phyloP scores from a whole-genome alignment of 2,113 vertebrate species.

The Aspidoscelis tigris region DNA sequence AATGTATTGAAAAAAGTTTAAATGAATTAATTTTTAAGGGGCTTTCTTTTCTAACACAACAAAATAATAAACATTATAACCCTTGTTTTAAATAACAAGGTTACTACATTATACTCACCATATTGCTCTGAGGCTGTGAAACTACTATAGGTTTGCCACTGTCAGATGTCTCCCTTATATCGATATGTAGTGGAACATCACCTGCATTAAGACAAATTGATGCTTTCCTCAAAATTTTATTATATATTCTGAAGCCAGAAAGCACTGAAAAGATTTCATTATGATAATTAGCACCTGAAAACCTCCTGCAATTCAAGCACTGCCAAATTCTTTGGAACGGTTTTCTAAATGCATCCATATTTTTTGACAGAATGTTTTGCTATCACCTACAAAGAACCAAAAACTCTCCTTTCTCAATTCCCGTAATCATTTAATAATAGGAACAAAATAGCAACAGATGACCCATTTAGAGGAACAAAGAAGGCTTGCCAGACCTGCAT shows the following conservation, averaged over 20 bases:
- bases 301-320: slow-evolving; percentile 21
- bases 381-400: slow-evolving; percentile 17
- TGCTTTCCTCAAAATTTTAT: slow-evolving; percentile 25
- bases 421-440: slow-evolving; percentile 27
- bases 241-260: slow-evolving; percentile 34
- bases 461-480: slow-evolving; percentile 15
- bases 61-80: background rate
- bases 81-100: no score
- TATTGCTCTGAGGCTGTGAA: slow-evolving; percentile 88
- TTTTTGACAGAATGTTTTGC: slow-evolving; percentile 26
- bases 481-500: background rate
- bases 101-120: slow-evolving; percentile 76
- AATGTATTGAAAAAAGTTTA: background rate
- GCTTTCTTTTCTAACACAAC: background rate
- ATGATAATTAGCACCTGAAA: slow-evolving; percentile 57
- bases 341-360: slow-evolving; percentile 4
- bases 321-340: slow-evolving; percentile 14
- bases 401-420: slow-evolving; percentile 41
- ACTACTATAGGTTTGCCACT: slow-evolving; percentile 89
- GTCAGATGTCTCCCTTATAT: slow-evolving; percentile 92
- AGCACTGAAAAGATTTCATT: slow-evolving; percentile 42
- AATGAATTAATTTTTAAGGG: background rate
- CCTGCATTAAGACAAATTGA: slow-evolving; percentile 74
- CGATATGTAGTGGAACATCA: slow-evolving; percentile 92
- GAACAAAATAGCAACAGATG: background rate